Evolutionary conservation across 2,888 invertebrate genomes (phyloP).

Genomic region (Hydrotaea cyrtoneurina): DNA sequence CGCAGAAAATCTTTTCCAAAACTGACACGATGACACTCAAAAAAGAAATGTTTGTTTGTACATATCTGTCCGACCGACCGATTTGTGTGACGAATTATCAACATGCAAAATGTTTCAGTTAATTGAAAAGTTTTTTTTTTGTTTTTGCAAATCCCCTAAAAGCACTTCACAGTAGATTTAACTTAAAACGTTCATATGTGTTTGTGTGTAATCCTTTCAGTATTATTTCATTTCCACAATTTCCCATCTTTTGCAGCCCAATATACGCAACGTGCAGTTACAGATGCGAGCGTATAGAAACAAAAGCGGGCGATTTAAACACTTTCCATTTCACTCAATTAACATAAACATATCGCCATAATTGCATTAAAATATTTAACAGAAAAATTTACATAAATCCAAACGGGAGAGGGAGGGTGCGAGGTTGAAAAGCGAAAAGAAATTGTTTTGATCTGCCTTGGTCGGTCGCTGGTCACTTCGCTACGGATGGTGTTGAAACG

Average conservation of each 20-base stretch:
- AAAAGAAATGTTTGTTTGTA: neutral
- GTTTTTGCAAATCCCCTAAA: neutral
- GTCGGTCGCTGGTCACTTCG: neutral
- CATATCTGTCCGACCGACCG: neutral
- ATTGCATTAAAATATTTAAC: constrained; percentile 47
- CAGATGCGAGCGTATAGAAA: neutral
- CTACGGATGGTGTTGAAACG: neutral
- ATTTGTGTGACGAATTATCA: neutral
- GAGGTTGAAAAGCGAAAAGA: constrained; percentile 22
- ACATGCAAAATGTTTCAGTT: neutral
- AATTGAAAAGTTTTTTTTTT: constrained; percentile 3
- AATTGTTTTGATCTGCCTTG: neutral
- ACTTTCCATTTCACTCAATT: constrained; percentile 60
- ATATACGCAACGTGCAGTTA: neutral
- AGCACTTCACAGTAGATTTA: neutral
- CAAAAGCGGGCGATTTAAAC: constrained; percentile 26
- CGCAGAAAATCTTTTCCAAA: too few relatives aligned
- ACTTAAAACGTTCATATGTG: neutral
- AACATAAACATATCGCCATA: constrained; percentile 55
- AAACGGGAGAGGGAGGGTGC: too few relatives aligned
- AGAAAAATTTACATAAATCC: constrained; percentile 24
- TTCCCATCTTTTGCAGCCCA: neutral
- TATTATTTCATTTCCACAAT: neutral
- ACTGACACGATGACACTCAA: too few relatives aligned
- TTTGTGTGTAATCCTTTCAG: neutral